Base-by-base conservation (phyloP, 2,888 invertebrate species). In the Diadromus collaris region DNA sequence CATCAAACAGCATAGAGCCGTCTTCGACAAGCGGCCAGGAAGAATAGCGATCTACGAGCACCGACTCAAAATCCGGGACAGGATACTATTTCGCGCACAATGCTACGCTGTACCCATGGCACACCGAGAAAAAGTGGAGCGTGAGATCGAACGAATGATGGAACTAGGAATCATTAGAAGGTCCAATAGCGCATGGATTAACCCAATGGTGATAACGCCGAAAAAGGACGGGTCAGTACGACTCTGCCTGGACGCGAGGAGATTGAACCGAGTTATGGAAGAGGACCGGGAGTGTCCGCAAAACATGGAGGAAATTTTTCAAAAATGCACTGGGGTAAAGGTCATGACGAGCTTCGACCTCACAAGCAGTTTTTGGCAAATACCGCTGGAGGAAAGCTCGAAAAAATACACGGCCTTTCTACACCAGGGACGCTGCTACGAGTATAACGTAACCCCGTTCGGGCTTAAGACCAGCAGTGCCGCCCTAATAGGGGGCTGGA, bases 401-500 rank as follows among this genome's bases (percentile, higher is more conserved):
- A 29, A n/a, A n/a, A 63, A 63, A 32, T 63, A 63, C n/a, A 63
- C 63, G 9, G 63, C 63, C 6, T 63, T 56, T n/a, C 27, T 56
- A 56, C 32, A 56, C 56, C 29, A 56, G 13, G 44, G 44, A 6
- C 7, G 16, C 10, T 44, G 44, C 13, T 44, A 44, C 44, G 44
- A 44, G 44, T 56, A 29, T 16, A 56, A 13, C 10, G 56, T 56
- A 13, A 56, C 56, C 6, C 56, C 56, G n/a, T n/a, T n/a, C n/a
- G n/a, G n/a, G n/a, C n/a, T n/a, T n/a, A n/a, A n/a, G n/a, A n/a
- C n/a, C n/a, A n/a, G n/a, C n/a, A n/a, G n/a, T n/a, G n/a, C n/a
- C n/a, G n/a, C n/a, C n/a, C n/a, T n/a, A n/a, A n/a, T 3, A 16
- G 72, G 10, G 73, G 56, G 0, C 29, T 78, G 0, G 76, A 74